These are phyloP conservation scores for Peromyscus melanophrys DNA, from an alignment of 2,797 vertebrate genomes.

Conservation along the genomic window DNA sequence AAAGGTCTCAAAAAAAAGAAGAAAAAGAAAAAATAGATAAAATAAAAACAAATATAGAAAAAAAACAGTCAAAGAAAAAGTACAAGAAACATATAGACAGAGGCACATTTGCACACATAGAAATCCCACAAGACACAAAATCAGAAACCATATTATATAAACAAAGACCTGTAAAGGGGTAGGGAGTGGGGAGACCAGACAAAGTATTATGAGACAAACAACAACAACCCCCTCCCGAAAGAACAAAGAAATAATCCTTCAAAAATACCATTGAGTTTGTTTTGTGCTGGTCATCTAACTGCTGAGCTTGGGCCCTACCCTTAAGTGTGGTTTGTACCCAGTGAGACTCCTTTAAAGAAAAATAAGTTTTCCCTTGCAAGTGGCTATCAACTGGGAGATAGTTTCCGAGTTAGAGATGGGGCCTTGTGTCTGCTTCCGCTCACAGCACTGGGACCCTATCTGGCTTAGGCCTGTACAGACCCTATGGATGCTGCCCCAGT, in stretches of 20 bases:
- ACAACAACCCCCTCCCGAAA: background rate
- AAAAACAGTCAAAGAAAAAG: background rate
- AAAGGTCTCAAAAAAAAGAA: background rate
- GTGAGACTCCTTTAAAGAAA: background rate
- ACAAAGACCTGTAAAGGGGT: background rate
- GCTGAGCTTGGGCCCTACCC: background rate
- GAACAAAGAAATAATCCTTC: background rate
- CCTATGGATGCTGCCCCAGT: background rate
- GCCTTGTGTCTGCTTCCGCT: background rate
- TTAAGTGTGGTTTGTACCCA: background rate
- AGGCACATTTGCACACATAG: background rate
- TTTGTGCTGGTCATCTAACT: background rate
- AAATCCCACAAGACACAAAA: background rate
- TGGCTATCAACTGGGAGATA: background rate
- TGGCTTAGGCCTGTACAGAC: background rate
- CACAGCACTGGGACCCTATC: background rate
- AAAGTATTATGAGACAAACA: background rate
- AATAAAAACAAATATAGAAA: background rate
- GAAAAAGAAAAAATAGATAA: background rate
- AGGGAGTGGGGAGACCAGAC: background rate
- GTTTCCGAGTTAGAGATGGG: background rate
- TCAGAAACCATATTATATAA: background rate
- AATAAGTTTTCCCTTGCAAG: background rate
- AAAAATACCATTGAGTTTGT: background rate
- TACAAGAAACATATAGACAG: background rate